Evolutionary conservation across 37 sponge, comb jelly and placozoan genomes (phyloP).

Genomic region (Spongilla lacustris): DNA sequence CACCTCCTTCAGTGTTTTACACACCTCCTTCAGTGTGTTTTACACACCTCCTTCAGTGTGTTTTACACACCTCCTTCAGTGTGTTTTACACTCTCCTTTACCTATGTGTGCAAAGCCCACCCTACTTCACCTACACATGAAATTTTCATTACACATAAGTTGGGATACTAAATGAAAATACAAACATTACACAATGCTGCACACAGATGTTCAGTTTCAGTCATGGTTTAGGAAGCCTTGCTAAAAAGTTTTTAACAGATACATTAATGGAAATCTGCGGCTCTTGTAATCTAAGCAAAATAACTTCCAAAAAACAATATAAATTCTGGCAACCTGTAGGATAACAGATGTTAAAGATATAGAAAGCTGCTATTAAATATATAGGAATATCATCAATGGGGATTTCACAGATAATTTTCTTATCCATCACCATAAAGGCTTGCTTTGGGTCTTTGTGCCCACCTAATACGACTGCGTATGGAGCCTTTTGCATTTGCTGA

Average conservation of each 20-base stretch:
- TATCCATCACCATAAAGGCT: conserved; percentile 21
- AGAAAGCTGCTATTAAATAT: conserved; percentile 11
- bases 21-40: background rate
- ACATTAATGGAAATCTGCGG: conserved; percentile 7
- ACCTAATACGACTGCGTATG: conserved; percentile 20
- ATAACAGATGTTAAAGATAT: conserved; percentile 30
- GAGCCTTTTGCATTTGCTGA: conserved; percentile 9
- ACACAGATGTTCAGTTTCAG: background rate
- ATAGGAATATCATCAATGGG: conserved; percentile 23
- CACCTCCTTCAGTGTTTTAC: background rate
- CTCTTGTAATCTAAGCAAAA: background rate
- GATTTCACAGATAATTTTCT: conserved; percentile 10
- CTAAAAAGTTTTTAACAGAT: background rate
- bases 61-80: background rate
- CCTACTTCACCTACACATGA: background rate
- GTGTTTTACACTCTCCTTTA: background rate
- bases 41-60: background rate
- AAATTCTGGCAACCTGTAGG: conserved; percentile 21
- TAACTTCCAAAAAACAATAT: conserved; percentile 18
- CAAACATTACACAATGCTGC: background rate
- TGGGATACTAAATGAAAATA: background rate
- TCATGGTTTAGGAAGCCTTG: background rate
- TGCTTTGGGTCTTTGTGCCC: conserved; percentile 2
- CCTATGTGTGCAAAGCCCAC: background rate
- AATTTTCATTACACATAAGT: background rate